Evolutionary conservation across 2,888 invertebrate genomes (phyloP).

Genomic region (Tigriopus californicus): DNA sequence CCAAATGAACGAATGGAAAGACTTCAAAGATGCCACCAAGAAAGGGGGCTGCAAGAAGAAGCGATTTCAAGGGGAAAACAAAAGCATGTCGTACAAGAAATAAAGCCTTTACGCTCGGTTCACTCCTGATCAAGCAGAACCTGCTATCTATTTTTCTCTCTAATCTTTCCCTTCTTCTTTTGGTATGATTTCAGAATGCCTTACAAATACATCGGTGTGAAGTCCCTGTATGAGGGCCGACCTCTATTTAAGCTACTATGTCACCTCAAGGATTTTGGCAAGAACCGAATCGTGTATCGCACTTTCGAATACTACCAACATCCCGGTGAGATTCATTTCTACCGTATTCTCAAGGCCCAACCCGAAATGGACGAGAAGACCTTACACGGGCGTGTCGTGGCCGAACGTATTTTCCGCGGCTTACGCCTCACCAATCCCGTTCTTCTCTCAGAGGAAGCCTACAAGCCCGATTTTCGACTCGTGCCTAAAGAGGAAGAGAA

Average conservation of each 20-base stretch:
- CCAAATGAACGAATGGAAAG: too few species aligned
- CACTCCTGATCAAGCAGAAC: too few species aligned
- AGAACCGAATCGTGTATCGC: not conserved
- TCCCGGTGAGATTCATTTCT: not conserved
- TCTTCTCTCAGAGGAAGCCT: not conserved
- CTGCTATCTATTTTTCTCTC: not conserved
- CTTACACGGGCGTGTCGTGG: conserved; percentile 4
- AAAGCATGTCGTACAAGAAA: conserved; percentile 19
- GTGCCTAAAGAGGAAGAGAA: conserved; percentile 11
- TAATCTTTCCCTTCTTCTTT: too few species aligned
- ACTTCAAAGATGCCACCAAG: conserved; percentile 3
- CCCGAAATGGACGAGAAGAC: conserved; percentile 10
- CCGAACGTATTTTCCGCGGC: conserved; percentile 5
- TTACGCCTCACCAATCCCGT: not conserved
- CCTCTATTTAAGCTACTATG: not conserved
- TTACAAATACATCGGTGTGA: conserved; percentile 1
- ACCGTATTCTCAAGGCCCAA: conserved; percentile 13
- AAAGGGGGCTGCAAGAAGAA: conserved; percentile 14
- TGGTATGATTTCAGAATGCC: conserved; percentile 4
- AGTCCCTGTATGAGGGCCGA: not conserved
- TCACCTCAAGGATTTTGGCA: conserved; percentile 4
- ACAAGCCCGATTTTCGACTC: conserved; percentile 8
- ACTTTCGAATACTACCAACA: not conserved
- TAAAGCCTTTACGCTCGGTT: not conserved
- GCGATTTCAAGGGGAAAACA: conserved; percentile 25